Base-by-base conservation (phyloP, 2,797 vertebrate species). In the Cephalopachus bancanus region DNA sequence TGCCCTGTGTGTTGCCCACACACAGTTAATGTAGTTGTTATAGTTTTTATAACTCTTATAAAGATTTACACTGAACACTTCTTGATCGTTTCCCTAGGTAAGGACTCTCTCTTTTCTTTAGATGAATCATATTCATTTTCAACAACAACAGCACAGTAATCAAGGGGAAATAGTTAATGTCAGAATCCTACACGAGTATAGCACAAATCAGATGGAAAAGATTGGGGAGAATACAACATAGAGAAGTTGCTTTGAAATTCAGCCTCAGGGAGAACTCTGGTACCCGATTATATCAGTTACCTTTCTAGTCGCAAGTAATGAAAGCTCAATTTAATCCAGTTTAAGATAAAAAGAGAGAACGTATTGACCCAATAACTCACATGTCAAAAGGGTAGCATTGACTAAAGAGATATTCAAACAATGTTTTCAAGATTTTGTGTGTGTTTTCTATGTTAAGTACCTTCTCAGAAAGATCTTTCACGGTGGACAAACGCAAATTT, bases 401-500 rank as follows among this genome's bases (percentile, higher is more conserved):
- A 9, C 24, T 85, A 76, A n/a, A 37, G 37, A n/a, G 24, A 84
- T 17, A 81, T 24, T 90, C 19, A 65, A 55, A 86, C 5, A 33
- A 49, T 37, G 8, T 65, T 2, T 16, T 83, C 15, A 55, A 17
- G 8, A 37, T 72, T 28, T 37, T 51, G 14, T 83, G 19, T 53
- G 1, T 62, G n/a, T 78, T 92, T 22, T 92, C 37, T 67, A 8
- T 3, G 14, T 57, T 78, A 91, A 83, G 33, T 55, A 60, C 10
- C 55, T 72, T 94, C n/a, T 69, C 59, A 83, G 37, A 75, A 94
- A 83, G 62, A 85, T 67, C 26, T 86, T 95, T 9, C 30, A 65
- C 9, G 80, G 3, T 26, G 60, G 2, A 72, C 60, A 80, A 87
- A 51, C 7, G 19, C 12, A 87, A 1, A 9, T 67, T 51, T 30